Evolutionary conservation across 2,113 vertebrate genomes (phyloP).

Genomic region (Apodemus sylvaticus): DNA sequence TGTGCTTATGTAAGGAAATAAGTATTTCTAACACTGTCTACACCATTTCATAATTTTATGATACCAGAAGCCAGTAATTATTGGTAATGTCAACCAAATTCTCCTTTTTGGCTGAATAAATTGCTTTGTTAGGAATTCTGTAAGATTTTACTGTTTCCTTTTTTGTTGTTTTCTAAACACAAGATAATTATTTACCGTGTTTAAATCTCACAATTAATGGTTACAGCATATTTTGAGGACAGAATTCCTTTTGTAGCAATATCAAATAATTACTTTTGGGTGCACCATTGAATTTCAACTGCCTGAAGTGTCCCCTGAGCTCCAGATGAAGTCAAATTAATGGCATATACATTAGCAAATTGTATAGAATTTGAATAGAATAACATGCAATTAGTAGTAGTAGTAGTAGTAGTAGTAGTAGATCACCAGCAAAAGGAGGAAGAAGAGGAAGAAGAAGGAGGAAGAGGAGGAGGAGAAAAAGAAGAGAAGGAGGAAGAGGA

Average conservation of each 20-base stretch:
- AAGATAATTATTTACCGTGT: not conserved
- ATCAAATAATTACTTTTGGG: conserved; percentile 62
- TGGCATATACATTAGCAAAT: conserved; percentile 48
- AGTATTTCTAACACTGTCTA: not conserved
- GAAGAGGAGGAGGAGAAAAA: too few species aligned
- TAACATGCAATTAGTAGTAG: conserved; percentile 46
- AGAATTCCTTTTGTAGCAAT: conserved; percentile 51
- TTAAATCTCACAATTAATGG: conserved; percentile 40
- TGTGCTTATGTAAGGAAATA: not conserved
- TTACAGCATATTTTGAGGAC: conserved; percentile 37
- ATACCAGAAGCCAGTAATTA: not conserved
- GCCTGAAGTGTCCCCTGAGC: conserved; percentile 67
- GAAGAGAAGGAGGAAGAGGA: too few species aligned
- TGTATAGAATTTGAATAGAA: too few species aligned
- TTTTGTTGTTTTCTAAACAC: not conserved
- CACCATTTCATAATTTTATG: conserved; percentile 7
- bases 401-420: too few species aligned
- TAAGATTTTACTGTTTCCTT: conserved; percentile 4
- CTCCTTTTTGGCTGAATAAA: conserved; percentile 43
- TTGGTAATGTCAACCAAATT: not conserved
- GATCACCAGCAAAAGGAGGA: conserved; percentile 3
- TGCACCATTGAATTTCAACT: conserved; percentile 61
- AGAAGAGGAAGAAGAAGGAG: not conserved
- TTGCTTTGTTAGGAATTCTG: conserved; percentile 35
- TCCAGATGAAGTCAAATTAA: conserved; percentile 74